phyloP scores from a whole-genome alignment of 2,113 vertebrate genomes.

The Nematolebias whitei region DNA sequence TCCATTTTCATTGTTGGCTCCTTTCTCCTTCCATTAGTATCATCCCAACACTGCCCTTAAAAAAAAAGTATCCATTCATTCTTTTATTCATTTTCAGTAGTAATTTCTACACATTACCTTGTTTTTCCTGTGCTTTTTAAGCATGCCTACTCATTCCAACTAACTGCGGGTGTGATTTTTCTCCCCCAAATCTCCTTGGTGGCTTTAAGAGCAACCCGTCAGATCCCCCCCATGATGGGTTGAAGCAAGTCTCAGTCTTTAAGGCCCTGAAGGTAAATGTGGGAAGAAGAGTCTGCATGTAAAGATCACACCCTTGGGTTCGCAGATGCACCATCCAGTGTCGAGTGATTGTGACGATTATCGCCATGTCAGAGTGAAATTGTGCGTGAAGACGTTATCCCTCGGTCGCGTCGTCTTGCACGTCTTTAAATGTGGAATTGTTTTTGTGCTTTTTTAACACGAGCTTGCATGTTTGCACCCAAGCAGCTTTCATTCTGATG shows the following conservation, averaged over 20 bases:
- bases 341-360: conserved; percentile 38
- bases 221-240: conserved; percentile 90
- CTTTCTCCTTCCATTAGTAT: background rate
- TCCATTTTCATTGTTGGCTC: conserved; percentile 25
- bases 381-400: conserved; percentile 51
- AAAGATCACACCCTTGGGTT: conserved; percentile 33
- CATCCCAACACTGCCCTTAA: background rate
- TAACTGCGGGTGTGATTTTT: conserved; percentile 77
- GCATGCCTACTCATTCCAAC: conserved; percentile 46
- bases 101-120: conserved; percentile 4
- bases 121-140: conserved; percentile 21
- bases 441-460: conserved; percentile 11
- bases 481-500: too few relatives aligned
- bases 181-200: conserved; percentile 77
- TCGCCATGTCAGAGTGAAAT: conserved; percentile 2
- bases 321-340: conserved; percentile 28
- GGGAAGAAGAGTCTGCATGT: conserved; percentile 63
- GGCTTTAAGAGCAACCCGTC: conserved; percentile 94
- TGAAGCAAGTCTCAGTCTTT: conserved; percentile 94
- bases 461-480: conserved; percentile 38
- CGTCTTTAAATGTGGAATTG: background rate
- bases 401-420: background rate
- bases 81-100: conserved; percentile 16
- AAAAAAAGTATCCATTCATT: background rate
- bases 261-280: conserved; percentile 95